Evolutionary conservation across 2,797 vertebrate genomes (phyloP), one percentile per base, ranked within the genome.

Genomic region (Buceros bicornis): DNA sequence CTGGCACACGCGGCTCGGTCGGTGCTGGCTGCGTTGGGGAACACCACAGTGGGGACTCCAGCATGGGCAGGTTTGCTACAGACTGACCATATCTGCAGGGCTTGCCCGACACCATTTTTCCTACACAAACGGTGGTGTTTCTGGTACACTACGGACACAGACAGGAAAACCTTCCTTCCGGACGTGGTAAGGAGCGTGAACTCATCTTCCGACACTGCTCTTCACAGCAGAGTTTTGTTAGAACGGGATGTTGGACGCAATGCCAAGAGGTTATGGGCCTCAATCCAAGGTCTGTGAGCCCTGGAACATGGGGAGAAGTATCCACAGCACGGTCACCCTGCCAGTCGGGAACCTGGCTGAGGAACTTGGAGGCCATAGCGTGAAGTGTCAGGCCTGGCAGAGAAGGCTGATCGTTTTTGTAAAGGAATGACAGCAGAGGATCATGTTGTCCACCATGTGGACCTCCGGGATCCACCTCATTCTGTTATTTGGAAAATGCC

Each of bases 121-220:
- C 71, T 2, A 5, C 6, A 5, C 57, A 20, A n/a, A 3, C 2
- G 51, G 56, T 61, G 71, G 47, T 12, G n/a, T 43, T 77, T 66
- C 62, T 6, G 1, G 37, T 10, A 5, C 3, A 4, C 45, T 28
- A 20, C 53, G 79, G 80, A 53, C 82, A 83, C 93, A 92, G 74
- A 93, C 88, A 96, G 95, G 91, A 94, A 95, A 94, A 93, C 70
- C 67, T 91, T 91, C 90, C 84, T 94, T 81, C 93, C 21, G 10
- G 61, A 19, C 10, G 1, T 0, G 8, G 42, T 82, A 53, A 88
- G 69, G 10, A 50, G 15, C 82, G 51, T 92, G 15, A 90, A 92
- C 94, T 91, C 90, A 90, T 42, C 76, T 72, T 51, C 67, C 84
- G 81, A 31, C 18, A 10, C 28, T 20, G 2, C 71, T 94, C 77